Conservation (phyloP, 2,797 vertebrate genomes). For the Chiropotes sagulatus region DNA sequence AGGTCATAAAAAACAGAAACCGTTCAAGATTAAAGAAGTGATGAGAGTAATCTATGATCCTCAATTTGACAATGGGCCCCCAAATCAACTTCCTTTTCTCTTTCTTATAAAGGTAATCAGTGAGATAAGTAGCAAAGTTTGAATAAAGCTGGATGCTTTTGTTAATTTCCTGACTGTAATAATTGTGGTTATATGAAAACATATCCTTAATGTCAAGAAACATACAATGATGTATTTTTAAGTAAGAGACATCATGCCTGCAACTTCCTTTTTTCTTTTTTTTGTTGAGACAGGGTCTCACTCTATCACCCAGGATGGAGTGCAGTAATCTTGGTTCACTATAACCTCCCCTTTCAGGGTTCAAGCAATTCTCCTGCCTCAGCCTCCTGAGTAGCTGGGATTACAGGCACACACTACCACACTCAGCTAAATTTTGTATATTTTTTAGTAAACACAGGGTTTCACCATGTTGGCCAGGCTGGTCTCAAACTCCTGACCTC, state of each 20-base stretch:
- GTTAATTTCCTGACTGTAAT: not conserved
- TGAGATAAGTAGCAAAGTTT: not conserved
- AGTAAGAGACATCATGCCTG: not conserved
- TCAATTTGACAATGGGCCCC: not conserved
- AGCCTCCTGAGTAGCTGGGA: not conserved
- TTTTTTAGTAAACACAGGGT: too few species aligned
- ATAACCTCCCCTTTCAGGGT: not conserved
- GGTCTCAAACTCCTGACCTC: not conserved
- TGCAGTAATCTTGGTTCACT: not conserved
- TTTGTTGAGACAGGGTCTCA: not conserved
- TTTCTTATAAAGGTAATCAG: not conserved
- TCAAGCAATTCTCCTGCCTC: not conserved
- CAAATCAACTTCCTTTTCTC: not conserved
- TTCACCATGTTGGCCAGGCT: not conserved
- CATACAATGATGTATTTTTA: not conserved
- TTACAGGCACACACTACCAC: not conserved
- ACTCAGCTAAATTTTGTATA: not conserved
- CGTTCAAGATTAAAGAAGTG: not conserved
- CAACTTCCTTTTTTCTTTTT: not conserved
- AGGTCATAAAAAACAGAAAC: constrained; percentile 21
- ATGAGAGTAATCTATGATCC: too few species aligned
- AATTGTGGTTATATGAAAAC: not conserved
- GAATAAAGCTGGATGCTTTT: not conserved
- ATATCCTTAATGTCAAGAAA: not conserved
- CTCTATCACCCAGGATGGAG: not conserved